Percentiles rank a stretch among this genome's conserved stretches.
Conservation (phyloP, 2,888 invertebrate species). For the Ormyrus rosae region DNA sequence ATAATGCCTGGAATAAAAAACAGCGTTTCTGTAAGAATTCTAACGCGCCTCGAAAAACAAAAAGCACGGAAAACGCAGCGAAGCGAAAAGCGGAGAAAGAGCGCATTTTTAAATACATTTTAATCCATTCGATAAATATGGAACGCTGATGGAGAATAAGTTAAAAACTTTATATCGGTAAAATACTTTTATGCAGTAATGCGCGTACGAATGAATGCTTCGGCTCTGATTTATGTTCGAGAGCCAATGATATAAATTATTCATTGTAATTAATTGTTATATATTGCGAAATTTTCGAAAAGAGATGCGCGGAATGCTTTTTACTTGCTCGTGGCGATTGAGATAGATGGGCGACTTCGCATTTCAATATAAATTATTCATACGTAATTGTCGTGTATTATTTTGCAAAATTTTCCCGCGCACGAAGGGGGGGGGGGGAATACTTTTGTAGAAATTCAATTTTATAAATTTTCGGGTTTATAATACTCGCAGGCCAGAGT, state of each 20-base stretch:
- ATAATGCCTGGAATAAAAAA: too few species aligned
- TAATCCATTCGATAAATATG: neutral
- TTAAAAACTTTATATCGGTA: too few species aligned
- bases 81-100: too few species aligned
- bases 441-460: slow-evolving; percentile 27
- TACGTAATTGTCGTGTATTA: slow-evolving; percentile 38
- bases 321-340: slow-evolving; percentile 6
- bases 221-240: slow-evolving; percentile 20
- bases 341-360: neutral
- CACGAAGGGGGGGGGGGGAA: neutral
- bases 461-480: slow-evolving; percentile 30
- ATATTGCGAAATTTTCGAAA: slow-evolving; percentile 39
- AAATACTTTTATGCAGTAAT: neutral
- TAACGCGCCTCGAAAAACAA: too few species aligned
- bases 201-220: neutral
- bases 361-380: slow-evolving; percentile 45
- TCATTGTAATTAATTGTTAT: slow-evolving; percentile 35
- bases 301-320: neutral
- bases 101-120: too few species aligned
- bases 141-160: too few species aligned
- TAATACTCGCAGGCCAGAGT: neutral
- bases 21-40: too few species aligned
- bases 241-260: slow-evolving; percentile 34
- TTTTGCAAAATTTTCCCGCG: slow-evolving; percentile 36
- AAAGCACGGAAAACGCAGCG: too few species aligned